phyloP scores from a whole-genome alignment of 2,888 invertebrate genomes.

The Pteria penguin region DNA sequence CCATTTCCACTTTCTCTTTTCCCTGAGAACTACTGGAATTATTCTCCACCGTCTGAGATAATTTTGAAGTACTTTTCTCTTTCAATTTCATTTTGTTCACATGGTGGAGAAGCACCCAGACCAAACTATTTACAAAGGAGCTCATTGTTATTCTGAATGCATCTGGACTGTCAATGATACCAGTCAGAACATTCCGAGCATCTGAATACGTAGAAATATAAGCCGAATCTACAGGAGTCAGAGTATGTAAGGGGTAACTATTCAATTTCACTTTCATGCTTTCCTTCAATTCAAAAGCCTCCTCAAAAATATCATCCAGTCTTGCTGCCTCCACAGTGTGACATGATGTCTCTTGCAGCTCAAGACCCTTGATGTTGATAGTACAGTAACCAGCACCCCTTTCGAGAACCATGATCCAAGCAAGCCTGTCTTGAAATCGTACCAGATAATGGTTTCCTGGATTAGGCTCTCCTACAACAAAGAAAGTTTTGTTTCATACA shows the following conservation, averaged over 20 bases:
- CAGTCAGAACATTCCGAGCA: conserved; percentile 80
- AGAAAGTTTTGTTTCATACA: too few species aligned
- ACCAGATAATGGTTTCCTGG: conserved; percentile 80
- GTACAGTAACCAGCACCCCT: conserved; percentile 78
- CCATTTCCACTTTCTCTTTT: conserved; percentile 36
- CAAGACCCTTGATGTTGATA: conserved; percentile 80
- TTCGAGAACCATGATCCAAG: conserved; percentile 80
- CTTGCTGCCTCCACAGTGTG: conserved; percentile 81
- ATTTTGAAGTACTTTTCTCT: conserved; percentile 41
- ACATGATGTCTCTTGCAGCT: conserved; percentile 81
- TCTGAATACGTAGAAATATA: conserved; percentile 78
- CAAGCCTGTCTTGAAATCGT: conserved; percentile 81
- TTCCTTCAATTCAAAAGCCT: conserved; percentile 75
- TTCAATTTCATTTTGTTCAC: conserved; percentile 65
- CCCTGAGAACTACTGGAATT: conserved; percentile 5
- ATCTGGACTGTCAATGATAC: conserved; percentile 80
- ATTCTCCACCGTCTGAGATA: conserved; percentile 32
- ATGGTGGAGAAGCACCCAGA: conserved; percentile 79
- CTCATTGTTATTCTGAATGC: conserved; percentile 73
- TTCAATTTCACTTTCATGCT: conserved; percentile 57
- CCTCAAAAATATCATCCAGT: conserved; percentile 80
- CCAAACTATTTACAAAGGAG: conserved; percentile 77
- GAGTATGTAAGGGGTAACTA: conserved; percentile 67
- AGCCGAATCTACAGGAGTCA: conserved; percentile 73
- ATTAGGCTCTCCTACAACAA: conserved; percentile 75